Evolutionary conservation across 2,797 vertebrate species (phyloP).

Genomic region (Synanceia verrucosa): DNA sequence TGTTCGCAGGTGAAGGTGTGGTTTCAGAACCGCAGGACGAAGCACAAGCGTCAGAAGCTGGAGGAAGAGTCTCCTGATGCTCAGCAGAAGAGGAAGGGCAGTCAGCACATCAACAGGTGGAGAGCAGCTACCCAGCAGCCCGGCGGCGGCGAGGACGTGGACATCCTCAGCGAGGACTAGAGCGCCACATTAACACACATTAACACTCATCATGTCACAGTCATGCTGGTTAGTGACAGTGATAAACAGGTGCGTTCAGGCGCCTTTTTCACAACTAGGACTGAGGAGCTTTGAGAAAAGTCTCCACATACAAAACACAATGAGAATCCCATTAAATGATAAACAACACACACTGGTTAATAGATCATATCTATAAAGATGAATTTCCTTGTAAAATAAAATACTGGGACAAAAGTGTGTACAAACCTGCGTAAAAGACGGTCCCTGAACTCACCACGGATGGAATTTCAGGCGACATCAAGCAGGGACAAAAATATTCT

Average conservation of each 20-base stretch:
- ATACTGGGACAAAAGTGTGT: not conserved
- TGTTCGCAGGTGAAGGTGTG: constrained; percentile 83
- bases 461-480: not conserved
- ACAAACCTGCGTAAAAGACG: not conserved
- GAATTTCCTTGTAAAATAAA: not conserved
- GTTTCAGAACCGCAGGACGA: constrained; percentile 88
- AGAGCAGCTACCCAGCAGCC: constrained; percentile 84
- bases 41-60: constrained; percentile 89
- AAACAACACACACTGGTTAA: not conserved
- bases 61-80: constrained; percentile 88
- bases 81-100: constrained; percentile 87
- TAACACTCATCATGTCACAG: not conserved
- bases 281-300: not conserved
- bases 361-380: not conserved
- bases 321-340: not conserved
- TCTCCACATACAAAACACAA: too few relatives aligned
- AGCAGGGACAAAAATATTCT: not conserved
- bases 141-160: constrained; percentile 81
- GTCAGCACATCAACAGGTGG: constrained; percentile 88
- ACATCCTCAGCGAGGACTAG: constrained; percentile 86
- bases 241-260: not conserved
- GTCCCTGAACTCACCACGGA: not conserved
- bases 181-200: not conserved
- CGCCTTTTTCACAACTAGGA: not conserved
- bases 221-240: not conserved